Evolutionary conservation across 1,140 invertebrate species (phyloP).

Genomic region (Heliconius himera): DNA sequence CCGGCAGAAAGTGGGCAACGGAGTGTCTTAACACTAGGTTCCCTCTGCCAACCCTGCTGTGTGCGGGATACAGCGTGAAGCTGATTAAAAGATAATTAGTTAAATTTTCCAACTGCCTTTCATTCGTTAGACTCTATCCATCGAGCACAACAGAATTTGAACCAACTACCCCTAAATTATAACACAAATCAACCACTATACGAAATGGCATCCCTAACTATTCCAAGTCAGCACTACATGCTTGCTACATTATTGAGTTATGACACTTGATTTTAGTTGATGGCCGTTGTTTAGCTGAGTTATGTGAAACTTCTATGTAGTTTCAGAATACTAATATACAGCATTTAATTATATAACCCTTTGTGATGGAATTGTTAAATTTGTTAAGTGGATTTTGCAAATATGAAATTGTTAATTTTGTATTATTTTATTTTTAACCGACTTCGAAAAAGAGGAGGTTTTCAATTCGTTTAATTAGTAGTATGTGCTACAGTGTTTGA

Average conservation of each 20-base stretch:
- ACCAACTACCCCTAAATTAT: neutral
- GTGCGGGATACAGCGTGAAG: no score
- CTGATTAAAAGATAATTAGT: no score
- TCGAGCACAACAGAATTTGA: neutral
- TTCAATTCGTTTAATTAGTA: no score
- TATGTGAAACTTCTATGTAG: slow-evolving; percentile 15
- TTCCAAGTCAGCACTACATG: slow-evolving; percentile 1
- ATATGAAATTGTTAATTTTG: neutral
- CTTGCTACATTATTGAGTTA: slow-evolving; percentile 40
- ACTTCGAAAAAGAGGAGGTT: no score
- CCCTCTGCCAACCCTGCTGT: no score
- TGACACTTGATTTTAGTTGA: slow-evolving; percentile 40
- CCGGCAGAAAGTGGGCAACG: no score
- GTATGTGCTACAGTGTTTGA: no score
- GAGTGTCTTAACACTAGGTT: no score
- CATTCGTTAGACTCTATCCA: no score
- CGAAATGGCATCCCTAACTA: neutral
- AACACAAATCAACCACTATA: neutral
- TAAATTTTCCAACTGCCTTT: no score
- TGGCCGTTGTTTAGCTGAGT: slow-evolving; percentile 33
- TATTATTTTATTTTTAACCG: neutral
- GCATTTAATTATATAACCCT: neutral
- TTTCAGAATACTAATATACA: slow-evolving; percentile 6
- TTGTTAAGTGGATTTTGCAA: neutral
- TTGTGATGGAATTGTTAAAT: neutral